Evolutionary conservation across 2,797 vertebrate species (phyloP), one percentile per base, ranked within the genome.

Genomic region (Premnoplex brunnescens): DNA sequence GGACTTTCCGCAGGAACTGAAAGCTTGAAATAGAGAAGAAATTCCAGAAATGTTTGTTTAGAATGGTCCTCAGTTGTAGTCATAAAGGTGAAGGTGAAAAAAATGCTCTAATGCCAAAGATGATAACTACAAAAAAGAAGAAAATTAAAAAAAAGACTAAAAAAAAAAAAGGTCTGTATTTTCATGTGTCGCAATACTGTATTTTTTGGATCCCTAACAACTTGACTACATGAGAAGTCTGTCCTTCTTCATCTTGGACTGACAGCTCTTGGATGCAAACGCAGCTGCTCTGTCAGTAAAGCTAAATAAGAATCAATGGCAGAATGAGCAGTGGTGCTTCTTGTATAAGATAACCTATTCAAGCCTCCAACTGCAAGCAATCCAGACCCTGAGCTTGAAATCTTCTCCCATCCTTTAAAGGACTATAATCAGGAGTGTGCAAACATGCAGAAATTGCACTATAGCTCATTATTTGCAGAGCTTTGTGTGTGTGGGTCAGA

Each of bases 31-130:
- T 52, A 83, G 56, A 43, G 28, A 76, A 96, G n/a, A 88, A 85
- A 88, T 77, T 92, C 21, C 55, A 89, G 71, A 89, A 86, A 74
- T 91, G 34, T 51, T 74, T 1, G 48, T 91, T 91, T 93, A 81
- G n/a, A 85, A 71, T 64, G 59, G 17, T 77, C 94, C 94, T 91
- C n/a, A 11, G 3, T 11, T 60, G 54, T 36, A 75, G 55, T 88
- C 68, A 51, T 71, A 87, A 54, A 23, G 7, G 3, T 20, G 27
- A 92, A 60, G 9, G 79, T 79, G 39, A 41, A 24, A 72, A 74
- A 76, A 7, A 2, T 23, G 11, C n/a, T 76, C 14, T 39, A 46
- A 49, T 59, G 63, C 48, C 46, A 91, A 86, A 86, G 62, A 82
- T 24, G 11, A 80, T 49, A 74, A 36, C 37, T 46, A 85, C 18